Evolutionary conservation across 2,888 invertebrate species (phyloP), one percentile per base, ranked within the genome.

Genomic region (Thera britannica): DNA sequence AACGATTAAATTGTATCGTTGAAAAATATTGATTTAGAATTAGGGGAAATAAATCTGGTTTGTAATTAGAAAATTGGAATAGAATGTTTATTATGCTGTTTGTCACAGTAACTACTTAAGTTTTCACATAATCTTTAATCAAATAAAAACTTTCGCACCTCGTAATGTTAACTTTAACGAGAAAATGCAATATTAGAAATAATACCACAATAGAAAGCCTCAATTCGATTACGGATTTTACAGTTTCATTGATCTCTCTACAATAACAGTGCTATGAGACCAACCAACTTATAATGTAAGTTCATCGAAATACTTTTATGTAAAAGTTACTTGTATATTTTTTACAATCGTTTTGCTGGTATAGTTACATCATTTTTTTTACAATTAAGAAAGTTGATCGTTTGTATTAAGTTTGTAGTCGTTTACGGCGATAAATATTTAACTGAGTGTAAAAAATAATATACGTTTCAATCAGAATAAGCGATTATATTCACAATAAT

Each of bases 141-240:
- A 68, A 71, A 68, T 58, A 66, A 54, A 65, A 70, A 52, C 52
- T 62, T 65, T 67, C 59, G 60, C 67, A 59, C 61, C 55, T 62
- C 62, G 63, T 55, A 52, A 65, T 62, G 63, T 67, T 72, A 68
- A 72, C 65, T 70, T 49, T 70, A 55, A 56, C 69, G 68, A 68
- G 64, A 70, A 68, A 71, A 68, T 66, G 66, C 65, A 58, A 67
- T 70, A 55, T 62, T 66, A 65, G 66, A 73, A 72, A 72, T 70
- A 70, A 62, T 51, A 63, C 41, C 34, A 63, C 65, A 66, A 58
- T 72, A 73, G 75, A 75, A 75, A 75, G 72, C 70, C 8, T 49
- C 8, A 49, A 55, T 41, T 64, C 35, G 58, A 23, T 58, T 44
- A 36, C 51, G 51, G 55, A 55, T 65, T 56, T 44, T 49, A 52